phyloP scores from a whole-genome alignment of 2,113 vertebrate species.

The Clarias macrocephalus region DNA sequence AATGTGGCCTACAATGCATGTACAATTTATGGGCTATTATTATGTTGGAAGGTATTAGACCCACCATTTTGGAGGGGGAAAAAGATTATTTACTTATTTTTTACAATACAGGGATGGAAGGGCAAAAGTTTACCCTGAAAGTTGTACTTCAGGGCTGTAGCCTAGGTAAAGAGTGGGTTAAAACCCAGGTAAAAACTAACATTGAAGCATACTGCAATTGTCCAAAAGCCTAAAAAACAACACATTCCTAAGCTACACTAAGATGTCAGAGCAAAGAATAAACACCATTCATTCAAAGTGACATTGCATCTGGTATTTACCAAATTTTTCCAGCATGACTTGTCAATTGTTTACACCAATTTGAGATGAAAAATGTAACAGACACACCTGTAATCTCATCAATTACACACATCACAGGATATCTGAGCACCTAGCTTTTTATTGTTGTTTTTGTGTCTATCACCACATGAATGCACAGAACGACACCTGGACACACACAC shows the following conservation, averaged over 20 bases:
- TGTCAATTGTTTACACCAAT: constrained; percentile 45
- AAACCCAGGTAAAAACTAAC: not conserved
- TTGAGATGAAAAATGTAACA: constrained; percentile 49
- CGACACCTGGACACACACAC: not conserved
- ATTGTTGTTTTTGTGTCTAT: not conserved
- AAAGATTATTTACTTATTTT: not conserved
- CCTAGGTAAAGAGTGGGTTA: not conserved
- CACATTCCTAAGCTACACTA: not conserved
- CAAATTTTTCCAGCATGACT: constrained; percentile 50
- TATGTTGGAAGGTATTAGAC: too few species aligned
- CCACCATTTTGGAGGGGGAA: too few species aligned
- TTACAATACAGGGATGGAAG: not conserved
- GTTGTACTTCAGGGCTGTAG: not conserved
- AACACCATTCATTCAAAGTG: not conserved
- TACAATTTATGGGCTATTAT: too few species aligned
- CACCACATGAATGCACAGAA: not conserved
- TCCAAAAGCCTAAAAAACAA: not conserved
- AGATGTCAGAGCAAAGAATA: not conserved
- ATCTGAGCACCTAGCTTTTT: constrained; percentile 59
- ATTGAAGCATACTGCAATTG: not conserved
- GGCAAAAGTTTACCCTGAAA: not conserved
- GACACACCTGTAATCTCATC: constrained; percentile 51
- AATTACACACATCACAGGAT: constrained; percentile 54
- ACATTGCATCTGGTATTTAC: constrained; percentile 62
- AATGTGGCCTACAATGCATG: too few species aligned